A percentile compares a stretch with the other conserved stretches of the same genome.
Evolutionary conservation across 2,797 vertebrate genomes (phyloP).

Genomic region (Platalea minor): DNA sequence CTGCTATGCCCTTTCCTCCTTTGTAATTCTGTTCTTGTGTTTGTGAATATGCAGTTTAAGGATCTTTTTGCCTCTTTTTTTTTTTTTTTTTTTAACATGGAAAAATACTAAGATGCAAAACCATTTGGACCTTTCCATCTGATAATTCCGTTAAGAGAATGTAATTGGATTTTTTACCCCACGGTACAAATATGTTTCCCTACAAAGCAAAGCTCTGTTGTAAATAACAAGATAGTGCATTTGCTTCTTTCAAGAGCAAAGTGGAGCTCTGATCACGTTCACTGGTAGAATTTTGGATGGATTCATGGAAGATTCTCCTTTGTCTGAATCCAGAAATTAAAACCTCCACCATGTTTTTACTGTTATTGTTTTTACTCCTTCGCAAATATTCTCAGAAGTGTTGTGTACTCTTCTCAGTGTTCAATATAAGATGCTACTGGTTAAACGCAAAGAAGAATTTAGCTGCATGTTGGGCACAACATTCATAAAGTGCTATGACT

Average conservation of each 20-base stretch:
- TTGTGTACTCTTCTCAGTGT: not conserved
- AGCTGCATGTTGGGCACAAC: not conserved
- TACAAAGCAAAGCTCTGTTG: not conserved
- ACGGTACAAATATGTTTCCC: not conserved
- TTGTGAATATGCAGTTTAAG: not conserved
- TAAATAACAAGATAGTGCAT: not conserved
- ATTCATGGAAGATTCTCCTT: not conserved
- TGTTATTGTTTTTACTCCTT: not conserved
- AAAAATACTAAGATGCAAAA: not conserved
- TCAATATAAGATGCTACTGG: not conserved
- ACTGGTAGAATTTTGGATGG: not conserved
- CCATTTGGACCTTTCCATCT: not conserved
- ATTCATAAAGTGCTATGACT: not conserved
- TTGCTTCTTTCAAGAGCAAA: not conserved
- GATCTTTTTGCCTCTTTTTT: not conserved
- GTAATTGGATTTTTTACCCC: fast-evolving
- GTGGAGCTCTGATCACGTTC: not conserved
- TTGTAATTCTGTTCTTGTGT: not conserved
- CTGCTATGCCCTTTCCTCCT: not conserved
- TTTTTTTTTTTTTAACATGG: not conserved
- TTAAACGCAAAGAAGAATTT: not conserved
- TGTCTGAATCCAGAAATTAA: not conserved
- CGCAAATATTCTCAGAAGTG: not conserved
- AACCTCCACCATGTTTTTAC: not conserved
- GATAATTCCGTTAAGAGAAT: not conserved